A percentile compares a stretch with the other conserved stretches of the same genome.
These are phyloP conservation scores for Orthonychiurus folsomi DNA, from an alignment of 2,888 invertebrate genomes.

Conservation along the genomic window DNA sequence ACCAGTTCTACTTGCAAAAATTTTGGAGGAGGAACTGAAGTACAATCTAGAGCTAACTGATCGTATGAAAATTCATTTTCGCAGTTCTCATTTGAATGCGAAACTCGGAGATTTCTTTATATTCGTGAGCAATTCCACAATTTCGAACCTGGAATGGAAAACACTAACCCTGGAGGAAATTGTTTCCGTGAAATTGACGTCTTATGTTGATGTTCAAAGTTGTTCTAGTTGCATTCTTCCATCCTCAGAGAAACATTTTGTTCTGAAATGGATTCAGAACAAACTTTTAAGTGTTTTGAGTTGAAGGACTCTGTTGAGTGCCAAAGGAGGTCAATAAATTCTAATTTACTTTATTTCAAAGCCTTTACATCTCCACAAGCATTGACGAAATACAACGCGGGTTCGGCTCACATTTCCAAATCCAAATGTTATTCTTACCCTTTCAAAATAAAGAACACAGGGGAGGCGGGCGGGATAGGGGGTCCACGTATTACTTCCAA, in stretches of 20 bases:
- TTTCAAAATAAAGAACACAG: background rate
- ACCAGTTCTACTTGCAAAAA: constrained; percentile 43
- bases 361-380: too few relatives aligned
- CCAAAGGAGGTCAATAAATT: background rate
- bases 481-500: background rate
- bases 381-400: background rate
- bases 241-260: background rate
- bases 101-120: background rate
- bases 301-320: background rate
- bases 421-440: background rate
- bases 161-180: background rate
- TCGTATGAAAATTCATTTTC: background rate
- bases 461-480: too few relatives aligned
- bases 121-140: constrained; percentile 5
- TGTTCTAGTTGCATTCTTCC: too few relatives aligned
- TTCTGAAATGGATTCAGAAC: background rate
- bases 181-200: background rate
- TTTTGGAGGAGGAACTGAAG: constrained; percentile 20
- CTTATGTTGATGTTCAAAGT: background rate
- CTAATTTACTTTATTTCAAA: background rate
- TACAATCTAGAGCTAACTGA: background rate
- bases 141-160: background rate
- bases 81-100: background rate
- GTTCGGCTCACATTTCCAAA: too few relatives aligned
- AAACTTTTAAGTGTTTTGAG: constrained; percentile 1